Evolutionary conservation across 2,797 vertebrate species (phyloP).

Genomic region (Gadopsis bispinosus): DNA sequence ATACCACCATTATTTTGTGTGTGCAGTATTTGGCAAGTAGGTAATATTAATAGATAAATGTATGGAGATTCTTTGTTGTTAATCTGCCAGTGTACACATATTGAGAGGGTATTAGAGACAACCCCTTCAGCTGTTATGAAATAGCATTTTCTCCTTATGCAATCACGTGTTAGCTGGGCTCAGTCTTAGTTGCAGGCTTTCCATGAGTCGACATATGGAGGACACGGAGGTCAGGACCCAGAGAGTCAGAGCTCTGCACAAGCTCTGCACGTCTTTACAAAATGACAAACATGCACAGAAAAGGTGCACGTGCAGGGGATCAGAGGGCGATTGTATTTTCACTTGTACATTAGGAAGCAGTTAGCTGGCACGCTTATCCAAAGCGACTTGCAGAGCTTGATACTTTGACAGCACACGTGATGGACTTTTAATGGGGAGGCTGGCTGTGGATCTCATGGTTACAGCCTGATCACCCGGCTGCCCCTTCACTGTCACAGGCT

Average conservation of each 20-base stretch:
- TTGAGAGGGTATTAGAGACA: slow-evolving; percentile 55
- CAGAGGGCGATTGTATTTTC: background rate
- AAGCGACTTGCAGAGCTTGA: background rate
- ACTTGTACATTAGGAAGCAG: background rate
- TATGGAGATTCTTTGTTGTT: slow-evolving; percentile 23
- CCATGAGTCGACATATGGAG: slow-evolving; percentile 9
- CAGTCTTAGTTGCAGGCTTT: slow-evolving; percentile 46
- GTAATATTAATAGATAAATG: slow-evolving; percentile 18
- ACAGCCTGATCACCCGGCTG: background rate
- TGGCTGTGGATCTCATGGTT: slow-evolving; percentile 22
- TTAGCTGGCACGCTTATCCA: background rate
- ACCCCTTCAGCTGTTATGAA: slow-evolving; percentile 67
- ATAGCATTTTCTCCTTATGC: slow-evolving; percentile 75
- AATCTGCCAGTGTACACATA: slow-evolving; percentile 42
- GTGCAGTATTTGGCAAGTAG: background rate
- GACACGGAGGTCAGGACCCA: background rate
- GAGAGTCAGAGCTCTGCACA: slow-evolving; percentile 8
- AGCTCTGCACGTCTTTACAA: background rate
- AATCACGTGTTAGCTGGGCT: slow-evolving; percentile 52
- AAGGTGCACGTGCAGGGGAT: background rate
- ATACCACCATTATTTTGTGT: background rate
- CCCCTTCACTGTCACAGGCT: background rate
- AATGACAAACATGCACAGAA: background rate
- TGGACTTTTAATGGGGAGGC: background rate
- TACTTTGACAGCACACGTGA: background rate